phyloP scores from a whole-genome alignment of 23 tunicate species.

The Clavelina lepadiformis region DNA sequence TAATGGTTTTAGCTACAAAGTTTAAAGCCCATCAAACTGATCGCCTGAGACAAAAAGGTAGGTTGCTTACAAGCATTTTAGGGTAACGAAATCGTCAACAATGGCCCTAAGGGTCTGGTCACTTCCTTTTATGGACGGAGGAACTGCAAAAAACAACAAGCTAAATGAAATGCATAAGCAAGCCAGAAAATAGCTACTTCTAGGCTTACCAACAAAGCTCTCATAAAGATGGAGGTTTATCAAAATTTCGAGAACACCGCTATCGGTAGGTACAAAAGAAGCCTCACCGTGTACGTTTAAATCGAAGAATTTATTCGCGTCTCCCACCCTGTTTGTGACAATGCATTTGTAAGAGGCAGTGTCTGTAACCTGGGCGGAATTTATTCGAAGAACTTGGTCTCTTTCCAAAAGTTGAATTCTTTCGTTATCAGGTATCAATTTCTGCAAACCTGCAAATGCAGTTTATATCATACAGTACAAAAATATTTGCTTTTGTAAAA shows the following conservation, averaged over 20 bases:
- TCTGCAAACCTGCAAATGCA: conserved; percentile 20
- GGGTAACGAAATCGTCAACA: conserved; percentile 4
- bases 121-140: conserved; percentile 31
- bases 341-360: conserved; percentile 61
- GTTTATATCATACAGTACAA: too few species aligned
- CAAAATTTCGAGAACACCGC: too few species aligned
- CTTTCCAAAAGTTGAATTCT: conserved; percentile 35
- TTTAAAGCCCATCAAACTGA: too few species aligned
- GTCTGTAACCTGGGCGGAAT: conserved; percentile 53
- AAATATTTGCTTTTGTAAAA: background rate
- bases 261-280: conserved; percentile 5
- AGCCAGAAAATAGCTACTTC: background rate
- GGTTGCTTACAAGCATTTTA: conserved; percentile 38
- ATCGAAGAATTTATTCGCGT: conserved; percentile 56
- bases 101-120: conserved; percentile 8
- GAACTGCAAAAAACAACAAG: conserved; percentile 7
- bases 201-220: background rate
- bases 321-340: conserved; percentile 78
- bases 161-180: background rate
- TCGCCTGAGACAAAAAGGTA: too few species aligned
- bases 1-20: too few species aligned
- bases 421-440: conserved; percentile 37
- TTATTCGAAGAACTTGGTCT: conserved; percentile 48
- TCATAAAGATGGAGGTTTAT: too few species aligned
- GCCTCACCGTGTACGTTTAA: conserved; percentile 48